Evolutionary conservation across 1,140 invertebrate genomes (phyloP).

Genomic region (Ceratosolen solmsi): DNA sequence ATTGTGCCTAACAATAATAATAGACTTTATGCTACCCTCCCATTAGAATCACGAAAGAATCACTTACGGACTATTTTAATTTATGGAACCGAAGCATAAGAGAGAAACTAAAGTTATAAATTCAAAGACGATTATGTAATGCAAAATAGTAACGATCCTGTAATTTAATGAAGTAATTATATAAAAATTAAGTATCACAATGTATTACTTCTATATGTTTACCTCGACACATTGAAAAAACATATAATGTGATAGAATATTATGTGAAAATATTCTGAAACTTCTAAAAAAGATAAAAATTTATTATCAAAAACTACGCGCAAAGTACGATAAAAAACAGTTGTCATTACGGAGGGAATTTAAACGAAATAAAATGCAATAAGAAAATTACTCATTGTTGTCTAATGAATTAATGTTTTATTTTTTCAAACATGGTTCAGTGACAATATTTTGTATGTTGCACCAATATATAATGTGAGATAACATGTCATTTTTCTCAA

Average conservation of each 20-base stretch:
- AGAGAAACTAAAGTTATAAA: not conserved
- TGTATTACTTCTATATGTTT: too few relatives aligned
- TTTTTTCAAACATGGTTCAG: slow-evolving; percentile 4
- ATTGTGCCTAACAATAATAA: not conserved
- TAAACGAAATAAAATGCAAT: not conserved
- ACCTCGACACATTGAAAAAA: too few relatives aligned
- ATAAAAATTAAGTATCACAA: too few relatives aligned
- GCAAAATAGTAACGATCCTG: too few relatives aligned
- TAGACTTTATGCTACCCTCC: not conserved
- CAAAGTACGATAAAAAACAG: not conserved
- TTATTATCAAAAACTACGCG: not conserved
- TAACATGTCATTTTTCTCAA: slow-evolving; percentile 6
- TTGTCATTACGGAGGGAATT: not conserved
- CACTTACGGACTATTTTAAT: not conserved
- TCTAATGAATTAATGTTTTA: not conserved
- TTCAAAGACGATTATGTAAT: not conserved
- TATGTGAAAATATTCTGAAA: too few relatives aligned
- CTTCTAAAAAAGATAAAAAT: not conserved
- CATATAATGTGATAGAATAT: too few relatives aligned
- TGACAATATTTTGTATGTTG: not conserved
- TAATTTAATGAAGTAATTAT: not conserved
- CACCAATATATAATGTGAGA: not conserved
- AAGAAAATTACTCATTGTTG: slow-evolving; percentile 1
- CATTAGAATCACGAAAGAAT: not conserved
- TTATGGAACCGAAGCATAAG: not conserved